These are phyloP conservation scores for Eurosta solidaginis DNA, from an alignment of 1,140 invertebrate species.

Conservation along the genomic window DNA sequence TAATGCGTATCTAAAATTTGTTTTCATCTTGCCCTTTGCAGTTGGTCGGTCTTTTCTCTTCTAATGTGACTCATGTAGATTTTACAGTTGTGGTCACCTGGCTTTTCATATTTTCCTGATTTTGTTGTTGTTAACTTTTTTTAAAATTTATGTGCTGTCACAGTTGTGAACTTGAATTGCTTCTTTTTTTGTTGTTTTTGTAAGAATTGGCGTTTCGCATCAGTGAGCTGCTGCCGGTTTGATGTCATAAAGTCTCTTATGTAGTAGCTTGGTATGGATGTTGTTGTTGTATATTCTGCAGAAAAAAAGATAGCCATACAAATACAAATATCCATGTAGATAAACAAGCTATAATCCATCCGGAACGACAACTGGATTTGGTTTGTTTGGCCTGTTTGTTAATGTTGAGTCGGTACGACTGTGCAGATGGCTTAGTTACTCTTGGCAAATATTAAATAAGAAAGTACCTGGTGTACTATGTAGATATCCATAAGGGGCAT, in stretches of 20 bases:
- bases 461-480: slow-evolving; percentile 11
- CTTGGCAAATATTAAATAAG: not conserved
- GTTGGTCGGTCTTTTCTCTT: not conserved
- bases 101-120: not conserved
- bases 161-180: not conserved
- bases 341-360: not conserved
- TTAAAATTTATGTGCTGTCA: too few relatives aligned
- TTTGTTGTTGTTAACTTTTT: not conserved
- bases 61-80: not conserved
- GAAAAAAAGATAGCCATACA: not conserved
- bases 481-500: too few relatives aligned
- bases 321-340: not conserved
- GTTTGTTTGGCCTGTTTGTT: not conserved
- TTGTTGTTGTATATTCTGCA: too few relatives aligned
- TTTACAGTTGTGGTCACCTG: slow-evolving; percentile 16
- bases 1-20: not conserved
- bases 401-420: slow-evolving; percentile 20
- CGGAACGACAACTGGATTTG: slow-evolving; percentile 15
- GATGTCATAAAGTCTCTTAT: slow-evolving; percentile 7
- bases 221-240: not conserved
- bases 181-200: not conserved
- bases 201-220: not conserved
- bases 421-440: slow-evolving; percentile 20
- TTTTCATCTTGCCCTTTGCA: not conserved
- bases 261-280: too few relatives aligned